A percentile compares a stretch with the other conserved stretches of the same genome.
These are phyloP conservation scores for Cheirogaleus medius DNA, from an alignment of 2,113 vertebrate genomes.

Conservation along the genomic window DNA sequence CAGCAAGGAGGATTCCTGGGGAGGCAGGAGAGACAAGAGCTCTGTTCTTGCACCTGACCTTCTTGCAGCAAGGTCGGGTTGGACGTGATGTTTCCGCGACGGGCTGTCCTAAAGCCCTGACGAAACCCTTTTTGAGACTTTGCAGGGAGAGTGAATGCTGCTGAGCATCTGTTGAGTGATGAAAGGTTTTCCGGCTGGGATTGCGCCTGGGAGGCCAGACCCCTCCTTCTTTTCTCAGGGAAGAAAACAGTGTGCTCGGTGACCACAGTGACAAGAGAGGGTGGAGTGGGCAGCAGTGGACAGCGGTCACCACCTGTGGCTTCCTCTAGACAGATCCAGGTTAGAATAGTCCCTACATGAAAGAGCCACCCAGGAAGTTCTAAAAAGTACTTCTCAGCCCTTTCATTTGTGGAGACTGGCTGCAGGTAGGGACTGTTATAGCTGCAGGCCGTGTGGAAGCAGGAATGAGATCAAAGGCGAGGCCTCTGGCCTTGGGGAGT, in stretches of 20 bases:
- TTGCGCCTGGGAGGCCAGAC: accelerated
- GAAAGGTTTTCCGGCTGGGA: not conserved
- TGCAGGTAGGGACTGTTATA: not conserved
- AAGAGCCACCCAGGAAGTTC: not conserved
- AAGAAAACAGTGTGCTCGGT: accelerated
- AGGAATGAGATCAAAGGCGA: not conserved
- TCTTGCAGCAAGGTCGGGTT: too few relatives aligned
- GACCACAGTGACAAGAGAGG: not conserved
- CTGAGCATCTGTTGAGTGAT: not conserved
- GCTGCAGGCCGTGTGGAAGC: not conserved
- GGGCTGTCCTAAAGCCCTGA: accelerated
- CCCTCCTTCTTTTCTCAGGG: not conserved
- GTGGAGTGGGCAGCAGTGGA: not conserved
- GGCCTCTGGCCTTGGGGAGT: not conserved
- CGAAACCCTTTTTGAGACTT: not conserved
- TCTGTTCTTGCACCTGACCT: accelerated
- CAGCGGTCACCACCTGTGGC: not conserved
- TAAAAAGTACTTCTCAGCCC: not conserved
- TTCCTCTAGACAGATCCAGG: not conserved
- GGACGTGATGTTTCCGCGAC: accelerated
- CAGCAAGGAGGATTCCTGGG: accelerated
- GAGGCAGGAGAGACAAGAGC: not conserved
- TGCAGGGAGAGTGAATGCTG: accelerated
- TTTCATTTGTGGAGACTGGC: not conserved
- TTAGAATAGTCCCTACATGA: not conserved